Base-by-base conservation (phyloP, 2,888 invertebrate genomes). In the Drosophila ochracea region DNA sequence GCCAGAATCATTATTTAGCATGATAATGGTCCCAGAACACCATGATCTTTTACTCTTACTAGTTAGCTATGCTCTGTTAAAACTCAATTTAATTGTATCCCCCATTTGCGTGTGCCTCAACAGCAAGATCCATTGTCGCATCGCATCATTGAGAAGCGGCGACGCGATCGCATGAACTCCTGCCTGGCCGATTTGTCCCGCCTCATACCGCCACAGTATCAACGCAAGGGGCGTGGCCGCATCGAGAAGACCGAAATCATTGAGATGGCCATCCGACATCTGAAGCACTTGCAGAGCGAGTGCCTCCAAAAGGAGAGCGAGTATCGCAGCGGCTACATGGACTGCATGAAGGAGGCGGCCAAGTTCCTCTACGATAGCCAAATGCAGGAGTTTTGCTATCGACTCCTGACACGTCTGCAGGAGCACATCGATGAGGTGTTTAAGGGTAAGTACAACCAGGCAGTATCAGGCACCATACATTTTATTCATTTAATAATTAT, bases 191-290 rank as follows among this genome's bases (percentile, higher is more conserved):
- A 99, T 93, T 95, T 99, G 37, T 98, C 98, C 63, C 95, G 98
- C 47, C 95, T 99, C 62, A 98, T 99, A 76, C 99, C 99, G 0
- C 96, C 97, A 1, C 97, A 97, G 90, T 98, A 98, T 93, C 94
- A 98, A 91, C 98, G 98, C 93, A 99, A 99, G 93, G 98, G 98
- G 10, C 95, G 99, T 64, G 99, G 99, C 21, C 95, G 99, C 50
- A 97, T 99, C 58, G 99, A 99, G 93, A 99, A 99, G 94, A 99
- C 99, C 0, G 99, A 99, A 94, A 99, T 99, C 73, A 98, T 99
- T 70, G 99, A 99, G 94, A 98, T 99, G 98, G 98, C 99, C 50
- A 99, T 98, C 78, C 96, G 97, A 68, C 98, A 99, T 91, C 96
- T 99, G 94, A 97, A 98, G 92, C 97, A 97, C 93, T 94, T 99